Evolutionary conservation across 2,797 vertebrate species (phyloP).

Genomic region (Nasua narica): DNA sequence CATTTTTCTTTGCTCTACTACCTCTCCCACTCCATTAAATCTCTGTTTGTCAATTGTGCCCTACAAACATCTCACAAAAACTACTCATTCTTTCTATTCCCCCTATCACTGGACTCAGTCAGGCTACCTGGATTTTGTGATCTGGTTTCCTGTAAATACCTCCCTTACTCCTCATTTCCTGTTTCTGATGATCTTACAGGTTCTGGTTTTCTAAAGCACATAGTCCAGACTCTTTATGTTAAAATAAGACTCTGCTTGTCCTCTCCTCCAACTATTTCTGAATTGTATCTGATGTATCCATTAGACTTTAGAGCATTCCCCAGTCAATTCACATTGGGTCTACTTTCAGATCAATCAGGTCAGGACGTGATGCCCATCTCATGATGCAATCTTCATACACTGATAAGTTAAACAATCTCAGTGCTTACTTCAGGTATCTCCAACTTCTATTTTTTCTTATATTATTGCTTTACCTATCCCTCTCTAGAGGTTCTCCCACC

Average conservation of each 20-base stretch:
- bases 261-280: neutral
- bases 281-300: neutral
- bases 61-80: neutral
- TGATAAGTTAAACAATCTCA: neutral
- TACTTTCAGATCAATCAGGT: neutral
- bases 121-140: neutral
- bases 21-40: neutral
- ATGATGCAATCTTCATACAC: neutral
- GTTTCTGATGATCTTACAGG: neutral
- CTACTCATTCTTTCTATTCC: neutral
- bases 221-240: neutral
- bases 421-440: neutral
- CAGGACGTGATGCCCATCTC: neutral
- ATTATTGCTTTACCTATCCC: neutral
- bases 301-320: neutral
- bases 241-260: neutral
- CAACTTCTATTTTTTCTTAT: neutral
- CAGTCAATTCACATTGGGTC: neutral
- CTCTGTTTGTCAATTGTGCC: neutral
- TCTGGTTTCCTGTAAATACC: neutral
- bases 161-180: neutral
- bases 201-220: neutral
- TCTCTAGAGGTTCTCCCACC: neutral
- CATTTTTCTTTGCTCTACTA: neutral
- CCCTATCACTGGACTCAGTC: neutral